A percentile compares a stretch with the other conserved stretches of the same genome.
These are phyloP conservation scores for Vulpes lagopus DNA, from an alignment of 2,113 vertebrate genomes.

Conservation along the genomic window DNA sequence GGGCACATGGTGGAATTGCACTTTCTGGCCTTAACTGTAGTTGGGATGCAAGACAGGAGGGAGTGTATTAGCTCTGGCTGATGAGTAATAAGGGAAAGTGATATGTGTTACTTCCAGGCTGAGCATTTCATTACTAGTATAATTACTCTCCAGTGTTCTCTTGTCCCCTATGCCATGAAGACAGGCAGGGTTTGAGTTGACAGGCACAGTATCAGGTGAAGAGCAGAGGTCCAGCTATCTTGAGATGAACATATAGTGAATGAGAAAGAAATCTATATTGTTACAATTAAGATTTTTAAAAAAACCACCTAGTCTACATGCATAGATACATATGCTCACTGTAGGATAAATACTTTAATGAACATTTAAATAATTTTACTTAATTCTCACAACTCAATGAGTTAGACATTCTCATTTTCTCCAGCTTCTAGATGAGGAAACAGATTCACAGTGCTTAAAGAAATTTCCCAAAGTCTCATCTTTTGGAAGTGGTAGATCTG, in stretches of 20 bases:
- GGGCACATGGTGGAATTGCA: not conserved
- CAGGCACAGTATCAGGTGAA: not conserved
- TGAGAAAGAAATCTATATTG: slow-evolving; percentile 7
- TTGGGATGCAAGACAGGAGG: not conserved
- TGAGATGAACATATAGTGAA: not conserved
- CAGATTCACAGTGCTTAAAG: not conserved
- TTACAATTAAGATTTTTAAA: not conserved
- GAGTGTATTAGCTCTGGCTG: not conserved
- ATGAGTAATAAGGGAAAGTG: not conserved
- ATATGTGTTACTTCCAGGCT: not conserved
- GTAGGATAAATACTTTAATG: not conserved
- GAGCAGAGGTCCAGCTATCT: not conserved
- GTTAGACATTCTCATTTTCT: not conserved
- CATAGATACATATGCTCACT: not conserved
- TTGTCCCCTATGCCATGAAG: not conserved
- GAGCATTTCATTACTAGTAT: not conserved
- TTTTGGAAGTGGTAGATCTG: slow-evolving; percentile 43
- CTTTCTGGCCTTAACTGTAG: not conserved
- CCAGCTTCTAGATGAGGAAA: not conserved
- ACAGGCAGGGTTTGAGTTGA: not conserved
- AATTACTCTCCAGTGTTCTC: not conserved
- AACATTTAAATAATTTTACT: slow-evolving; percentile 9
- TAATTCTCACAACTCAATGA: not conserved
- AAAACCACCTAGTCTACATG: not conserved
- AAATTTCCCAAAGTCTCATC: not conserved